Evolutionary conservation across 2,113 vertebrate genomes (phyloP), one percentile per base, ranked within the genome.

Genomic region (Nothocercus nigrocapillus): DNA sequence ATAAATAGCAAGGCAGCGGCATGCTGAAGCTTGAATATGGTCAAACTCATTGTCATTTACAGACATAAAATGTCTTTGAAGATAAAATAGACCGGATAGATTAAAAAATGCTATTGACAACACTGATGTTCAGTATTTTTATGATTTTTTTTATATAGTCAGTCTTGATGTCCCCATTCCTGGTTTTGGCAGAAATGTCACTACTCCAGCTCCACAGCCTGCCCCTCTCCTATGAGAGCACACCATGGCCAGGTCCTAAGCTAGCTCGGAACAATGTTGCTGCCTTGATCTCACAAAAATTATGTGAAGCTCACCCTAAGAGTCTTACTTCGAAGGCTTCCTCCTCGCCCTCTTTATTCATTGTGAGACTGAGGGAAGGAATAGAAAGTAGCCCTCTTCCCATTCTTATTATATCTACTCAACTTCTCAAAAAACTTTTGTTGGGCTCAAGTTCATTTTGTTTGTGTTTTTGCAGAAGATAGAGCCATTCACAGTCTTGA

Each of bases 261-360:
- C 63, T 70, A 40, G 17, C 59, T 93, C 28, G 69, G 85, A 93
- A 90, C 88, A 54, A 25, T 80, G 59, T 44, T 94, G 44, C 94
- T 77, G 79, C 59, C 85, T 90, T 90, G 59, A 80, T 89, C 88
- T 96, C 85, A 90, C 44, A 87, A 69, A 93, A 90, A 81, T 21
- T 30, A 89, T 77, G 59, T 83, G 88, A 94, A 92, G 44, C 36
- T 88, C 59, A 85, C 45, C 30, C 47, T 81, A 85, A 90, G 75
- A 93, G 67, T 45, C 66, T 62, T 87, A 61, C 69, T 96, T 93
- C 85, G 80, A 94, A 93, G 89, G 34, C 28, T 93, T 88, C 34
- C 76, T 51, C 88, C n/a, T 92, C 91, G 72, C 36, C 54, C 67
- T 87, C 44, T 89, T 78, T 75, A 73, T 83, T 36, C 76, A 70